Base-by-base conservation (phyloP, 2,797 vertebrate species). In the Myotis daubentonii region DNA sequence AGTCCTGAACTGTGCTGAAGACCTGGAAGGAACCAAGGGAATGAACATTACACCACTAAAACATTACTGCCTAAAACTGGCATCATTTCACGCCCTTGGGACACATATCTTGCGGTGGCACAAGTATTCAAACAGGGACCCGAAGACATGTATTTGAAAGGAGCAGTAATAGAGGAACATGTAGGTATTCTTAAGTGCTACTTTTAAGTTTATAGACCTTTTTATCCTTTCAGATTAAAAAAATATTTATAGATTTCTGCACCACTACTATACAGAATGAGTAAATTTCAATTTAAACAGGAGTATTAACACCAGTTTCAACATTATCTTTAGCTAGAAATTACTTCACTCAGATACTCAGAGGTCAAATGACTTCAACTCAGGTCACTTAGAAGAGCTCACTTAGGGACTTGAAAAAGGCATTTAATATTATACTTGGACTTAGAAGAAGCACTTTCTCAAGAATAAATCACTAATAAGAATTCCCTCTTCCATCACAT, bases 281-380 rank as follows among this genome's bases (percentile, higher is more conserved):
- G 16, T 70, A 92, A 66, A 81, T 87, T 79, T 49, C 74, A 86
- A 66, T 90, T 94, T 92, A 94, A 76, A 84, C 15, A 53, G 1
- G 12, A 62, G 1, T 93, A 84, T 47, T 68, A 89, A 79, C 13
- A 84, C 6, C 8, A 68, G 22, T 65, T 6, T 53, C 66, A 92
- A 75, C 19, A 79, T 92, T 92, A 89, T 53, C 65, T 87, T 96
- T 89, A 87, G 72, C 15, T 87, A 86, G 60, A 89, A 92, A 95
- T 97, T 57, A n/a, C 44, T 94, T 94, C n/a, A 57, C 62, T 92
- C 19, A 79, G 60, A 94, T 87, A 57, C 4, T 49, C 53, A 93
- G 68, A 89, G 70, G 41, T 93, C 70, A 96, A 95, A 94, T 96
- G 60, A 91, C 28, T 96, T 92, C 36, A 83, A 74, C 22, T 92